Evolutionary conservation across 1,140 invertebrate genomes (phyloP), one percentile per base, ranked within the genome.

Genomic region (Drosophila orena): DNA sequence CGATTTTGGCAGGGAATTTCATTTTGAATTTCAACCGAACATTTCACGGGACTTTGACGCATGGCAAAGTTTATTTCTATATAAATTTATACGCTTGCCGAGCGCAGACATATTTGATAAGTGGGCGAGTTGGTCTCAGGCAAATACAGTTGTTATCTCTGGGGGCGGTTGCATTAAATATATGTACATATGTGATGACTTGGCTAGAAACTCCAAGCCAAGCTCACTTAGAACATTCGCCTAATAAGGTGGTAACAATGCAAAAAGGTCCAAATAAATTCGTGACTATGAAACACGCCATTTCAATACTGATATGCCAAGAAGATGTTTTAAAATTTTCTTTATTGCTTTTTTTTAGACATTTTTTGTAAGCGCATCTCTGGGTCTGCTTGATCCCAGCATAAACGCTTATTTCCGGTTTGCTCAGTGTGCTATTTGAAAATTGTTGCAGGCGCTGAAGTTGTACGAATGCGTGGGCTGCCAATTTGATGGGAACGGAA

Each of bases 1-100:
- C 43, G 50, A 58, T 30, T 30, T 69, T 66, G 68, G 62, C 65
- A 47, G 52, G 69, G 66, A 83, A 89, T 89, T 84, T 89, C 68
- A 88, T 89, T 88, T 85, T 74, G 72, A 79, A 78, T 79, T 89
- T 77, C 59, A 65, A 57, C 53, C 55, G 42, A 81, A 79, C 70
- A 86, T 68, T 86, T 81, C 70, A 55, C 74, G 52, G 58, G 64
- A 66, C 57, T 69, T 70, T 79, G 84, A 89, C 66, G 83, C 76
- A 64, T 74, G 79, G 71, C 79, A 64, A 88, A 71, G 69, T 75
- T 86, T 74, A 71, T 71, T 71, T 71, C 64, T 57, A 71, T 57
- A 70, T 57, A 64, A 73, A 61, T 64, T 57, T 65, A 49, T 66
- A 27, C 53, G 22, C 35, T 44, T 2, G 37, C 30, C 52, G 10